phyloP scores from a whole-genome alignment of 2,888 invertebrate species.

The Plagiodera versicolora region DNA sequence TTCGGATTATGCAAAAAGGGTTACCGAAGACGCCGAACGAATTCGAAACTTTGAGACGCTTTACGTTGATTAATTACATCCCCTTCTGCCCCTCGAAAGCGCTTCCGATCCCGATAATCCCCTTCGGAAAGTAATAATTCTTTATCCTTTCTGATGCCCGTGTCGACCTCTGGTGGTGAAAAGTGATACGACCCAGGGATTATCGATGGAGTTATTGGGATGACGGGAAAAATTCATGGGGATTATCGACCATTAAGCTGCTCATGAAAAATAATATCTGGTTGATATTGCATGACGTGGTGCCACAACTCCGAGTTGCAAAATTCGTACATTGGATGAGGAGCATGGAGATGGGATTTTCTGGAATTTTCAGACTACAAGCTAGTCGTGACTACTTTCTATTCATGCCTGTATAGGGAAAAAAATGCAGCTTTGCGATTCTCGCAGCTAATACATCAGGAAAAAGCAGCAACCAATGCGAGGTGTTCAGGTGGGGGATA shows the following conservation, averaged over 20 bases:
- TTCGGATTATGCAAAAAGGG: not conserved
- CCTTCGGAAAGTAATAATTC: not conserved
- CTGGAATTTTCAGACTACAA: no score
- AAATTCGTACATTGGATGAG: no score
- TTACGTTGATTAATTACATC: not conserved
- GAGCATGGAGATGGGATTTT: no score
- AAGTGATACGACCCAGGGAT: constrained; percentile 1
- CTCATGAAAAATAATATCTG: not conserved
- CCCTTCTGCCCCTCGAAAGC: not conserved
- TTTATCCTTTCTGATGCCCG: not conserved
- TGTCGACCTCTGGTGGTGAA: not conserved
- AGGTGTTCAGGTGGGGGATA: constrained; percentile 17
- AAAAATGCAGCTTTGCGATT: not conserved
- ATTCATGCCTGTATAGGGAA: not conserved
- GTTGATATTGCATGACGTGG: no score
- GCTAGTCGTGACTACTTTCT: no score
- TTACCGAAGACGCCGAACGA: not conserved
- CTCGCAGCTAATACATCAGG: not conserved
- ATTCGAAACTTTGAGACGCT: not conserved
- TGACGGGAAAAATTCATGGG: not conserved
- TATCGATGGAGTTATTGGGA: constrained; percentile 2
- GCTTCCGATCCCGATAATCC: not conserved
- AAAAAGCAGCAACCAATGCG: constrained; percentile 1
- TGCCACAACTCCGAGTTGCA: no score
- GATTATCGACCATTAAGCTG: not conserved